Base-by-base conservation (phyloP, 92 coral and sea anemone genomes). In the Diadumene lineata region DNA sequence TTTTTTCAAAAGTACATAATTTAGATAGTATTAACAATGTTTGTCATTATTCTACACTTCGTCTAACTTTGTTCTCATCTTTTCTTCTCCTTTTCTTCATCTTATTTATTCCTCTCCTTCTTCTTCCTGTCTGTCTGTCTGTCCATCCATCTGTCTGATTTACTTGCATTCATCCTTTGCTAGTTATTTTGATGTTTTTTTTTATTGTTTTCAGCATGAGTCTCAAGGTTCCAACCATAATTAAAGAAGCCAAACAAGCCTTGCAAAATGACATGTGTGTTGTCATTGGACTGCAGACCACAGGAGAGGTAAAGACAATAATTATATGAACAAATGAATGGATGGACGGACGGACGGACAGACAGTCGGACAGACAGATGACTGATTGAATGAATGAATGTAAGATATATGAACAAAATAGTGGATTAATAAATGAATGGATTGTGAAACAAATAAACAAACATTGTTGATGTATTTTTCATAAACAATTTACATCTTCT, bases 221-320 rank as follows among this genome's bases (percentile, higher is more conserved):
- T 73, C 88, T 94, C 94, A 94, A 94, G 56, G 97, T 85, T 21
- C 98, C 98, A 24, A 79, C 86, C 61, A 94, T 94, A 51, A 93
- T 94, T n/a, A 68, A 86, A 69, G 97, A 94, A 77, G 91, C 97
- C 34, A 87, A 86, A 76, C 70, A 82, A 64, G 97, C 98, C 7
- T 56, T 88, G 31, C 69, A 74, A 34, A 75, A 76, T 11, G 93
- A 92, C 62, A 77, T 64, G 74, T 80, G 90, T 68, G 97, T 94
- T 17, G 98, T 94, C 21, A 94, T 94, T 79, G 98, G 98, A 38
- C 85, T 94, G 11, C 98, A 94, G 69, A 88, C 97, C 19, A 94
- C 98, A 26, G 98, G 98, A 78, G 98, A 94, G 97, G 98, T 94
- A 46, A 30, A 11, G 13, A 38, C 6, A 6, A 38, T 38, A 6